Base-by-base conservation (phyloP, 1,140 invertebrate genomes). In the Subanguina moxae region DNA sequence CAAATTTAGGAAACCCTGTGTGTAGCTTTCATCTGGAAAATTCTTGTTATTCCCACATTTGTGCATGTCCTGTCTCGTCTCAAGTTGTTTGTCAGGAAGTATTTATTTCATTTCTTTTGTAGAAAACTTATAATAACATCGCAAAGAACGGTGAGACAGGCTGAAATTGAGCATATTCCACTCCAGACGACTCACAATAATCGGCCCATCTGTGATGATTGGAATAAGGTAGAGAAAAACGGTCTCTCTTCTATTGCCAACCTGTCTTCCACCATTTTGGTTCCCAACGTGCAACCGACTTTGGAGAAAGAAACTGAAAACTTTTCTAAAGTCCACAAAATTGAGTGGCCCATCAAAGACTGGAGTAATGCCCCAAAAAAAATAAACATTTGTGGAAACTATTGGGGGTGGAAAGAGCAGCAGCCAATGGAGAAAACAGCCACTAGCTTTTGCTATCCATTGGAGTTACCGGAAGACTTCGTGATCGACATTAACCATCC, bases 181-280 rank as follows among this genome's bases (percentile, higher is more conserved):
- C 48, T 52, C 23, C 48, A 19, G 3, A 19, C 15, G 15, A 21
- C 48, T 15, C 1, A 19, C 48, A 19, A 52, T 52, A 21, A 3
- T 52, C 48, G 48, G 8, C n/a, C n/a, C 3, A 8, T 8, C n/a
- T 7, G 8, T 19, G 23, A 19, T 5, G 17, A 25, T 15, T 52
- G 48, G 48, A 52, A 52, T 15, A 52, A 52, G 8, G 48, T 25
- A 7, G 48, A 52, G 48, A 52, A 52, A 52, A 52, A 52, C 23
- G 48, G 48, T 52, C n/a, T 52, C 15, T 52, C 48, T 19, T 52
- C 48, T 15, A 1, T 52, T 52, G 48, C 17, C 48, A 25, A 52
- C n/a, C 15, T 52, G n/a, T 19, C 48, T 52, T 52, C 48, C 23
- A 25, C 48, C 48, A 52, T 52, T 19, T 8, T 52, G n/a, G 32